Evolutionary conservation across 2,797 vertebrate species (phyloP).

Genomic region (Choloepus didactylus): DNA sequence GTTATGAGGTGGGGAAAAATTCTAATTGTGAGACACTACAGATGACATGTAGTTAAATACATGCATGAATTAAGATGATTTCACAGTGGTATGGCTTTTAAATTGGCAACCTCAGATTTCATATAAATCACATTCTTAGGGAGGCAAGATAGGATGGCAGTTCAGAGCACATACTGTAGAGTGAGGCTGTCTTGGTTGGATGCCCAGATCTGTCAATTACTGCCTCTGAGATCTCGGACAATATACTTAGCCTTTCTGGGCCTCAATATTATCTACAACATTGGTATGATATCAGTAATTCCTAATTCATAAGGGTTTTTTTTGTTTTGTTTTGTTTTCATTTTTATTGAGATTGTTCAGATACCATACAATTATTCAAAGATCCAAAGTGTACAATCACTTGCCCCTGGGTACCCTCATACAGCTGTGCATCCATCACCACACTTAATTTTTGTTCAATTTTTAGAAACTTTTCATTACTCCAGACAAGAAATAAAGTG

Average conservation of each 20-base stretch:
- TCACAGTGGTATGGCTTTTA: neutral
- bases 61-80: neutral
- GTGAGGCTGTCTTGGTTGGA: neutral
- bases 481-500: no score
- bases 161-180: neutral
- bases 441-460: no score
- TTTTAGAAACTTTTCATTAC: no score
- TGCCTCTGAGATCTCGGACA: neutral
- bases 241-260: neutral
- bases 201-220: neutral
- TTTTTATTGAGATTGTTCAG: no score
- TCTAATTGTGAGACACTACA: neutral
- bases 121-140: neutral
- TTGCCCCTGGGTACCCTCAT: no score
- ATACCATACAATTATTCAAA: no score
- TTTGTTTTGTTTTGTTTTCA: no score
- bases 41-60: neutral
- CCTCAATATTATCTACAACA: neutral
- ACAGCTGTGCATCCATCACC: no score
- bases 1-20: neutral
- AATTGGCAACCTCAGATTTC: neutral
- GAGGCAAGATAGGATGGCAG: rapidly evolving
- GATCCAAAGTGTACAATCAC: no score
- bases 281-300: neutral
- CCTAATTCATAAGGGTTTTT: neutral